Percentiles rank a stretch among this genome's conserved stretches.
Conservation (phyloP, 2,113 vertebrate genomes). For the Rhinolophus ferrumequinum region DNA sequence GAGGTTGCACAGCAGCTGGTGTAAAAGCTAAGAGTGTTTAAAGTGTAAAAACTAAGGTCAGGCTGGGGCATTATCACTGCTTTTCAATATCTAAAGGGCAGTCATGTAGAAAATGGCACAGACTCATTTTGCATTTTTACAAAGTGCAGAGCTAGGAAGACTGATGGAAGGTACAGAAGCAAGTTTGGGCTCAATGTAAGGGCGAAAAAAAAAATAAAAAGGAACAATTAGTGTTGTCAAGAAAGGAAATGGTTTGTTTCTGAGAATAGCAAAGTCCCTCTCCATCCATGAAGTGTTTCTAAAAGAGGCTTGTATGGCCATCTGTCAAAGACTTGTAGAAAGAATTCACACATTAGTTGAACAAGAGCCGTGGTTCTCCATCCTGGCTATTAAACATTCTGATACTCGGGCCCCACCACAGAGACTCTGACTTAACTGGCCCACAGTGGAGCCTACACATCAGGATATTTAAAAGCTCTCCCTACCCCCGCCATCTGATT, state of each 20-base stretch:
- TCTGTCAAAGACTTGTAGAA: background rate
- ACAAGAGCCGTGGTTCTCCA: background rate
- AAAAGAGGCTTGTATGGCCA: background rate
- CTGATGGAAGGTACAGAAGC: background rate
- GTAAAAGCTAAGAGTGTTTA: background rate
- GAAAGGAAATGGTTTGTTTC: constrained; percentile 20
- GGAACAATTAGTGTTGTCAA: constrained; percentile 55
- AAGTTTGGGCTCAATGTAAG: background rate
- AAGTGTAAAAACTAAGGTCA: constrained; percentile 16
- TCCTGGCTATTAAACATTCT: background rate
- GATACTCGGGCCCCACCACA: rapidly evolving
- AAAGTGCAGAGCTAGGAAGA: background rate
- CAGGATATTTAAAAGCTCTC: background rate
- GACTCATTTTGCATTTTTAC: constrained; percentile 35
- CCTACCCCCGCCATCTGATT: background rate
- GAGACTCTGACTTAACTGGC: background rate
- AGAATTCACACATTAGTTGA: background rate
- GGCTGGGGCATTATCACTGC: background rate
- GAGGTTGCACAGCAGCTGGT: background rate
- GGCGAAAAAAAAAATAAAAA: background rate
- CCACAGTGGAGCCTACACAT: background rate
- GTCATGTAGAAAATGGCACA: constrained; percentile 59
- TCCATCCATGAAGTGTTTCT: background rate
- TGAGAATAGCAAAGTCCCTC: background rate
- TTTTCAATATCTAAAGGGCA: constrained; percentile 31